phyloP scores from a whole-genome alignment of 92 coral and sea anemone genomes.

The Umimayanthus kanabou region DNA sequence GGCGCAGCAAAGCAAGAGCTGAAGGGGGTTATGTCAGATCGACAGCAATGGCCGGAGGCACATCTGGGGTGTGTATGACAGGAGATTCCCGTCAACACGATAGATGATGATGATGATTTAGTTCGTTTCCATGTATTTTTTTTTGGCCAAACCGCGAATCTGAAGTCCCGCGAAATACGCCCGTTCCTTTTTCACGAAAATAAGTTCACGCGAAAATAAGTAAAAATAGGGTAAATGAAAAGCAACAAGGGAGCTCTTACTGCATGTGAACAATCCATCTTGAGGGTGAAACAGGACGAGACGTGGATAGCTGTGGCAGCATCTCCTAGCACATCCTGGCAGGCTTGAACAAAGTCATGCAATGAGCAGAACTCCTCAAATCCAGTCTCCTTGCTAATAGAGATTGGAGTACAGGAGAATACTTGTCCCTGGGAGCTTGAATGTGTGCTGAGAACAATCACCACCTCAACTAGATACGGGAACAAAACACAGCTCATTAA shows the following conservation, averaged over 20 bases:
- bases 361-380: conserved; percentile 97
- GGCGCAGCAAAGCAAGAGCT: too few relatives aligned
- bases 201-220: too few relatives aligned
- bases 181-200: too few relatives aligned
- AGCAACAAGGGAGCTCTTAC: conserved; percentile 39
- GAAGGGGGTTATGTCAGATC: too few relatives aligned
- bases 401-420: conserved; percentile 89
- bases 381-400: conserved; percentile 68
- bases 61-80: too few relatives aligned
- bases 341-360: conserved; percentile 82
- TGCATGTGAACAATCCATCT: conserved; percentile 91
- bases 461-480: conserved; percentile 73
- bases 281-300: conserved; percentile 94
- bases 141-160: too few relatives aligned
- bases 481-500: neutral
- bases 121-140: too few relatives aligned
- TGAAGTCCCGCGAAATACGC: too few relatives aligned
- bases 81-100: too few relatives aligned
- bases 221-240: neutral
- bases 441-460: conserved; percentile 86
- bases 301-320: conserved; percentile 69
- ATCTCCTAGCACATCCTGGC: conserved; percentile 76
- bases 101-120: too few relatives aligned
- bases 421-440: conserved; percentile 95
- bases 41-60: too few relatives aligned